Evolutionary conservation across 1,140 invertebrate genomes (phyloP).

Genomic region (Megalonaias nervosa): DNA sequence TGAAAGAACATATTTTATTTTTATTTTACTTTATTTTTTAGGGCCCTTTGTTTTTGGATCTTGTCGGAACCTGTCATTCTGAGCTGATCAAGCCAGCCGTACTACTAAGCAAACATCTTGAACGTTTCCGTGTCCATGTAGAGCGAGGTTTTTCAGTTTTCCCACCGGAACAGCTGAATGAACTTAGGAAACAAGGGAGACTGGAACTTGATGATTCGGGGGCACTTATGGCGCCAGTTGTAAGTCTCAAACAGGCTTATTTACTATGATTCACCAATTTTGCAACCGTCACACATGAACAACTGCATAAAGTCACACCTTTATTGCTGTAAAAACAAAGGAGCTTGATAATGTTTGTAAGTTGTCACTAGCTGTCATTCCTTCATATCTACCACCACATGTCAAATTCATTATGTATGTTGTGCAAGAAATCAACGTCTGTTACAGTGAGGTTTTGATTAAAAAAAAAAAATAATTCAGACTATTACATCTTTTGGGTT

Average conservation of each 20-base stretch:
- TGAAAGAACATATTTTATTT: background rate
- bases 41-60: conserved; percentile 67
- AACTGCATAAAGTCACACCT: no score
- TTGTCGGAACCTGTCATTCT: conserved; percentile 69
- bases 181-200: conserved; percentile 53
- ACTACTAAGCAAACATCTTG: conserved; percentile 62
- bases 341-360: no score
- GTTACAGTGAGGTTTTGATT: no score
- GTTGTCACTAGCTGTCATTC: no score
- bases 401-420: no score
- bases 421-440: no score
- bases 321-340: no score
- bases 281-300: no score
- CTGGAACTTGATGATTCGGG: conserved; percentile 64
- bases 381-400: no score
- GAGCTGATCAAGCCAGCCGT: conserved; percentile 68
- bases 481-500: no score
- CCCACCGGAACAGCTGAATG: conserved; percentile 69
- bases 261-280: no score
- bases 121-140: conserved; percentile 57
- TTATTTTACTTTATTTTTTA: conserved; percentile 34
- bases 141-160: conserved; percentile 63
- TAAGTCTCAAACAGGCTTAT: conserved; percentile 16
- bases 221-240: conserved; percentile 50
- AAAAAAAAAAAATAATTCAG: no score